Evolutionary conservation across 2,888 invertebrate genomes (phyloP).

Genomic region (Lithophane socia): DNA sequence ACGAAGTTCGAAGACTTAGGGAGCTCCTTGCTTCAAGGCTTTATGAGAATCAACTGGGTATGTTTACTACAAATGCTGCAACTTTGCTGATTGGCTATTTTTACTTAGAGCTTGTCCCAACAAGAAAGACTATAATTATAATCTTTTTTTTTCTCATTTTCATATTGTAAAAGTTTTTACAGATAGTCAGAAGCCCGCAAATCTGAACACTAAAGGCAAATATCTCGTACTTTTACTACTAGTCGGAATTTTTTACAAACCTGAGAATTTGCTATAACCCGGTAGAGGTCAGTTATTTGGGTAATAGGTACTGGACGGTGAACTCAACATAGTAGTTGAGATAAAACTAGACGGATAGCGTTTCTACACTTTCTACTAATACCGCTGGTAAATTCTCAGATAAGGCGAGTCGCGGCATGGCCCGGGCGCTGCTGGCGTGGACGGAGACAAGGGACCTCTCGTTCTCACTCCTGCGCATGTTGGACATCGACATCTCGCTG

Average conservation of each 20-base stretch:
- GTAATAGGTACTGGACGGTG: not conserved
- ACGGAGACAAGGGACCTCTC: conserved; percentile 81
- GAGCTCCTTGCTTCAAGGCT: conserved; percentile 77
- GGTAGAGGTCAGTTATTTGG: not conserved
- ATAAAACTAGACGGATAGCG: not conserved
- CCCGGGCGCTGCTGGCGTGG: conserved; percentile 79
- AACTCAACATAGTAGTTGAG: not conserved
- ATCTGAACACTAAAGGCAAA: not conserved
- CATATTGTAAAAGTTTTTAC: not conserved
- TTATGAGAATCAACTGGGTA: conserved; percentile 80
- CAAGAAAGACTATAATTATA: not conserved
- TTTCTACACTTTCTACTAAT: not conserved
- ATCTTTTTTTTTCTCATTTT: not conserved
- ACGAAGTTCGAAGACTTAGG: conserved; percentile 38
- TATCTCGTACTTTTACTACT: not conserved
- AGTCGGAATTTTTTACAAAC: not conserved
- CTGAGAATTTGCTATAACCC: no score
- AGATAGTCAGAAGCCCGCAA: no score
- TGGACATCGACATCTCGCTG: conserved; percentile 81
- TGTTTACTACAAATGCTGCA: not conserved
- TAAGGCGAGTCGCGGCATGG: conserved; percentile 78
- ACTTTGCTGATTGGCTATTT: not conserved
- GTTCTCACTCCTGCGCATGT: conserved; percentile 82
- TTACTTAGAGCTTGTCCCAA: not conserved
- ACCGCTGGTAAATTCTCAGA: conserved; percentile 74